Base-by-base conservation (phyloP, 2,797 vertebrate genomes). In the Bradypodion pumilum region DNA sequence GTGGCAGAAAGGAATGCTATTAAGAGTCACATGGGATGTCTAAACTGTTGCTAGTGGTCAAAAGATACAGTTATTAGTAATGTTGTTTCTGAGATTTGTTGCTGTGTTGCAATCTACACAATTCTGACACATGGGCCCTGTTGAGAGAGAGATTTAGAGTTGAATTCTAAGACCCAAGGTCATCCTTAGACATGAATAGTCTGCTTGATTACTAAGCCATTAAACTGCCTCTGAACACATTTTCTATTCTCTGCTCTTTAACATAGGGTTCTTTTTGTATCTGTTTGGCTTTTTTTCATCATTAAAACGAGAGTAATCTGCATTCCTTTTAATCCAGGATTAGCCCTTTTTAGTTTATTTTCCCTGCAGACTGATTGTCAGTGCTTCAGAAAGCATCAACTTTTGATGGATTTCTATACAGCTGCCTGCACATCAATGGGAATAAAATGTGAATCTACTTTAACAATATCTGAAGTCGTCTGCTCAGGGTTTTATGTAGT, bases 311-410 rank as follows among this genome's bases (percentile, higher is more conserved):
- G 85, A 90, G 40, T 84, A 73, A 86, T 84, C 86, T 89, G 68
- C 90, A 85, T 85, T 84, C 70, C 76, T 87, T 91, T 89, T 87
- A 46, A 87, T 87, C 90, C 74, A 80, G 90, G 80, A 89, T 89
- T 91, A 90, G 90, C 78, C 86, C 85, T 37, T 93, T 90, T 78
- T 40, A 60, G 75, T 90, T 88, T 77, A 80, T 92, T 92, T 94
- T 90, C 90, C 90, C 83, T 66, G 85, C 77, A 92, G 87, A 87
- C 78, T 92, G 86, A 82, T 81, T 88, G 78, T 89, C 91, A 88
- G 89, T 60, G 79, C 85, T 87, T 79, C 86, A 89, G 37, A 80
- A 87, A 90, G 87, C 89, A 92, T 88, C 88, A 86, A 1, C 79
- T 81, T 74, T 1, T 19, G 87, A 40, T 78, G 84, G 83, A 62